Percentiles rank a stretch among this genome's conserved stretches.
Conservation (phyloP, 2,113 vertebrate genomes). For the Entomyzon cyanotis region DNA sequence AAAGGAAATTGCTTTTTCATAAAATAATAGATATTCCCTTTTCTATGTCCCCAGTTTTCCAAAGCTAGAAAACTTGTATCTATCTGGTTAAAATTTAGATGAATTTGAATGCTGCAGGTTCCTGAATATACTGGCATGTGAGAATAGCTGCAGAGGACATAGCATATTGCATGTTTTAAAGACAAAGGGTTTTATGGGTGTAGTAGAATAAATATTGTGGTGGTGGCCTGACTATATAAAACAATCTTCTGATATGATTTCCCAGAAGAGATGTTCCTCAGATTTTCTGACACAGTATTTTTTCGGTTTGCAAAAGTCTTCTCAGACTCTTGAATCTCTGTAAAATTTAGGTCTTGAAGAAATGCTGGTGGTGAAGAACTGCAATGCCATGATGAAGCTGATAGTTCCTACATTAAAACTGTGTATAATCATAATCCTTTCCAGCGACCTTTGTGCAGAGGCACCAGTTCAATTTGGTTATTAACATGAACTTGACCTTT, state of each 20-base stretch:
- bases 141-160: neutral
- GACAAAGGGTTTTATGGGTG: neutral
- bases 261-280: neutral
- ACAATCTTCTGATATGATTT: neutral
- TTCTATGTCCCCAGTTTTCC: neutral
- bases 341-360: neutral
- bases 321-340: neutral
- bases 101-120: neutral
- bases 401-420: neutral
- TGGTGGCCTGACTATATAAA: neutral
- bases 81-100: neutral
- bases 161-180: neutral
- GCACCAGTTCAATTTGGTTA: neutral
- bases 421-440: neutral
- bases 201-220: neutral
- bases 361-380: neutral
- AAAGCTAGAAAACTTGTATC: neutral
- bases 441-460: neutral
- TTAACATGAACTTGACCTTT: constrained; percentile 31
- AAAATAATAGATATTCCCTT: neutral
- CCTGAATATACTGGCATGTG: neutral
- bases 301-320: neutral
- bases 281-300: neutral
- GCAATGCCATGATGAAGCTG: neutral
- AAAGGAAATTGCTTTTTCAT: constrained; percentile 30